Evolutionary conservation across 2,888 invertebrate species (phyloP).

Genomic region (Eucera pruinosa): DNA sequence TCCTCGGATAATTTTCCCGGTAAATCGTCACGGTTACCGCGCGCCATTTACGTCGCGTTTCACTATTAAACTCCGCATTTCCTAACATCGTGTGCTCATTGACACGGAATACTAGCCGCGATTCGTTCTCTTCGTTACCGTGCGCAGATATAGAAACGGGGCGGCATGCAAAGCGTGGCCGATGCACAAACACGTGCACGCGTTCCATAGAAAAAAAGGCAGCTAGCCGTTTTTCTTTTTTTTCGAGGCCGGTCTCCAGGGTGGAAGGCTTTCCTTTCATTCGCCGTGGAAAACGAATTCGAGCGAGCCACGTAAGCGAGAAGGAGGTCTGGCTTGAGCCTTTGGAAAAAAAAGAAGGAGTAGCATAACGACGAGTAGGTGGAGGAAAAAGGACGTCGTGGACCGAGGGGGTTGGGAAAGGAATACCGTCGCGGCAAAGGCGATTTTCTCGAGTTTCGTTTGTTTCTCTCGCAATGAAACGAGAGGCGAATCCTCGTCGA

Average conservation of each 20-base stretch:
- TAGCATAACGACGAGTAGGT: neutral
- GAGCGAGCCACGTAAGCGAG: conserved; percentile 1
- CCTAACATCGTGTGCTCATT: too few species aligned
- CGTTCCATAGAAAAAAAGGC: conserved; percentile 8
- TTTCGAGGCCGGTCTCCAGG: conserved; percentile 40
- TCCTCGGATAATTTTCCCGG: too few species aligned
- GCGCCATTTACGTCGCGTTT: too few species aligned
- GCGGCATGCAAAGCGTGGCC: neutral
- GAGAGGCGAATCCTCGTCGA: conserved; percentile 51
- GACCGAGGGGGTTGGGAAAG: neutral
- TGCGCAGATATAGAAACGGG: too few species aligned
- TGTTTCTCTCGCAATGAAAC: conserved; percentile 68
- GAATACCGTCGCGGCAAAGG: conserved; percentile 55
- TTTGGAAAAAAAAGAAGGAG: neutral
- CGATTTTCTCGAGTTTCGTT: conserved; percentile 70
- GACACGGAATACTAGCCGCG: neutral
- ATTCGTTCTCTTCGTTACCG: neutral
- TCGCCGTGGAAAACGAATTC: conserved; percentile 61
- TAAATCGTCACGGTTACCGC: too few species aligned
- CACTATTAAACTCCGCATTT: too few species aligned
- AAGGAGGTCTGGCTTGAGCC: neutral
- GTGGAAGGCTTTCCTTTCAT: conserved; percentile 62
- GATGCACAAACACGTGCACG: neutral
- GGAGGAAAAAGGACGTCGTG: conserved; percentile 17
- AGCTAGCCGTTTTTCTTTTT: conserved; percentile 45